Conservation (phyloP, 2,888 invertebrate species). For the Myopa testacea region DNA sequence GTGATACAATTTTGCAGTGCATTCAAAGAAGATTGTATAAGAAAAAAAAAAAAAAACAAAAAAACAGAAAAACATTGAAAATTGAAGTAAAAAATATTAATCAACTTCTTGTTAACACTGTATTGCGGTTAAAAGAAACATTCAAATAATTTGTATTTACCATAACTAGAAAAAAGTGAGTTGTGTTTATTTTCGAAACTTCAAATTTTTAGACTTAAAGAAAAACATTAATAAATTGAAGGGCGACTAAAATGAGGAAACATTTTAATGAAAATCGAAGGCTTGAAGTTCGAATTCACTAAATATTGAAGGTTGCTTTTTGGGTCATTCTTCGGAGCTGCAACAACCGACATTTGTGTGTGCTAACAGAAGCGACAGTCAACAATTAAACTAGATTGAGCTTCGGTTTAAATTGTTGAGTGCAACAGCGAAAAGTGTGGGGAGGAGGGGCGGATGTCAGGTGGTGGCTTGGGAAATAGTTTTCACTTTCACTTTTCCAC, state of each 20-base stretch:
- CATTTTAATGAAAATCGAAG: no score
- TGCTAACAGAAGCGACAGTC: no score
- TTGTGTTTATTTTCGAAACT: not conserved
- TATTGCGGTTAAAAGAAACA: not conserved
- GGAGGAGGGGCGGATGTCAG: not conserved
- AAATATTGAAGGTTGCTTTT: no score
- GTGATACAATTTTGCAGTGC: conserved; percentile 1
- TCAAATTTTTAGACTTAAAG: no score
- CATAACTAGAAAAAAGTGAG: conserved; percentile 11
- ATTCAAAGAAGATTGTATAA: conserved; percentile 34
- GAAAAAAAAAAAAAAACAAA: conserved; percentile 34
- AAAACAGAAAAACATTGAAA: conserved; percentile 30
- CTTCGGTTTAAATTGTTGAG: no score
- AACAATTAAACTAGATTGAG: no score
- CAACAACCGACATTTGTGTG: no score
- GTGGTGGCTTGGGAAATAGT: conserved; percentile 50
- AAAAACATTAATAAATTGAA: no score
- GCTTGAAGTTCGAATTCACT: no score
- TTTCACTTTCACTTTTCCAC: conserved; percentile 63
- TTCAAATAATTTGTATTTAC: conserved; percentile 5
- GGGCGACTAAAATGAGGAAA: no score
- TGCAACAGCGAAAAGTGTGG: not conserved
- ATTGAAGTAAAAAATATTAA: not conserved
- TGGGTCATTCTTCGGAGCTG: no score
- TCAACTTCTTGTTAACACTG: not conserved